Conservation (phyloP, 2,888 invertebrate species). For the Leuctra nigra region DNA sequence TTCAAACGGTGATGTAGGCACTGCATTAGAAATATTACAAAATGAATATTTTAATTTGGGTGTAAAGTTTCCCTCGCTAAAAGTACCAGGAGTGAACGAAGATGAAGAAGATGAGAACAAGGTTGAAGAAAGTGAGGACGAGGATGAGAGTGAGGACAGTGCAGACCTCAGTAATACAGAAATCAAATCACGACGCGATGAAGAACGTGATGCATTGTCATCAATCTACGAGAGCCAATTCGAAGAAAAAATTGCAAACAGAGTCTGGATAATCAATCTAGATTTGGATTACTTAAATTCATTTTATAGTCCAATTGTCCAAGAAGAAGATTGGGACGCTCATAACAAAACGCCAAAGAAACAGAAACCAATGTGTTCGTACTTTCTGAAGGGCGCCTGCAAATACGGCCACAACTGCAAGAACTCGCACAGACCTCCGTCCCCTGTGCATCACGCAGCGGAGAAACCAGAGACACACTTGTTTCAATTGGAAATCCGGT, state of each 20-base stretch:
- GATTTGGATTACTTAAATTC: constrained; percentile 38
- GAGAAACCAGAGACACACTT: constrained; percentile 37
- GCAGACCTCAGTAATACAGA: constrained; percentile 36
- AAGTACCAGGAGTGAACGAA: constrained; percentile 39
- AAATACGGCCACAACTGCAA: constrained; percentile 67
- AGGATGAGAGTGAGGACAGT: constrained; percentile 40
- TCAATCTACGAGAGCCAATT: constrained; percentile 70
- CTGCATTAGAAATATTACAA: constrained; percentile 62
- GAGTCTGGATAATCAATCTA: constrained; percentile 62
- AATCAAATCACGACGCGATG: constrained; percentile 53
- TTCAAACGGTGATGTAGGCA: constrained; percentile 61
- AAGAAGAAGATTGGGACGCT: background rate
- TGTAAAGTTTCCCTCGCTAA: constrained; percentile 32
- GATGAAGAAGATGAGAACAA: constrained; percentile 39
- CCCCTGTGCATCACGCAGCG: constrained; percentile 26
- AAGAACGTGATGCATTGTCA: constrained; percentile 67
- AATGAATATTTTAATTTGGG: constrained; percentile 53
- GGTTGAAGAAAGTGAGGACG: no score
- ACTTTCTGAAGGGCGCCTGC: constrained; percentile 57
- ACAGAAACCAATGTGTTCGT: constrained; percentile 16
- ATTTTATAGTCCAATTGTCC: constrained; percentile 18
- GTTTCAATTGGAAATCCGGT: constrained; percentile 67
- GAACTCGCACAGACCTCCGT: constrained; percentile 56
- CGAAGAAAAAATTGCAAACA: constrained; percentile 58
- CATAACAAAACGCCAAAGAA: constrained; percentile 18